phyloP scores from a whole-genome alignment of 2,113 vertebrate genomes.

The Bostrychus sinensis region DNA sequence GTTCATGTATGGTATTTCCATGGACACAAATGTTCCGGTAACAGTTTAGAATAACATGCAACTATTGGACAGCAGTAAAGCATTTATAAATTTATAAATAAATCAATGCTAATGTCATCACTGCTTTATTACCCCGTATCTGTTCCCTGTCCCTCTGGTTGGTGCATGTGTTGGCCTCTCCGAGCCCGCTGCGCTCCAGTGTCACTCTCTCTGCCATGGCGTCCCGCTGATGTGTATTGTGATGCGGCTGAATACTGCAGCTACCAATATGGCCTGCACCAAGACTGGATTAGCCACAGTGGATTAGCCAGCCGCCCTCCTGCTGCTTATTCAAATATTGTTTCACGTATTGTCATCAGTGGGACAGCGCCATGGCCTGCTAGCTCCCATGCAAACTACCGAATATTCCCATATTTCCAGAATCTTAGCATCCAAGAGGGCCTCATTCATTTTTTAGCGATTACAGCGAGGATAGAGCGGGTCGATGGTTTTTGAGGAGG shows the following conservation, averaged over 20 bases:
- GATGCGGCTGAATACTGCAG: constrained; percentile 73
- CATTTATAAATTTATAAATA: too few species aligned
- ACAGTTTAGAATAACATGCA: too few species aligned
- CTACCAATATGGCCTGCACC: constrained; percentile 78
- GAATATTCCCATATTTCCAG: constrained; percentile 56
- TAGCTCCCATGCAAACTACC: constrained; percentile 38
- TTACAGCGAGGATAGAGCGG: constrained; percentile 21
- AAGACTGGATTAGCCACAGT: constrained; percentile 81
- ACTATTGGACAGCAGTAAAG: too few species aligned
- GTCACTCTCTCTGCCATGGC: constrained; percentile 79
- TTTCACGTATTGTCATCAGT: constrained; percentile 80
- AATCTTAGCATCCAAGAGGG: constrained; percentile 37
- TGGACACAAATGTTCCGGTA: too few species aligned
- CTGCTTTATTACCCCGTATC: constrained; percentile 23
- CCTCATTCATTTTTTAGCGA: constrained; percentile 45
- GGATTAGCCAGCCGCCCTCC: constrained; percentile 78
- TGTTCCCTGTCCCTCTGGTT: constrained; percentile 44
- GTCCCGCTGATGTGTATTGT: constrained; percentile 80
- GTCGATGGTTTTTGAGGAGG: constrained; percentile 30
- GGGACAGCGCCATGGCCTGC: constrained; percentile 59
- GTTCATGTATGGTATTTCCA: too few species aligned
- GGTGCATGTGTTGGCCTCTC: constrained; percentile 72
- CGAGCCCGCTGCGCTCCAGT: constrained; percentile 65
- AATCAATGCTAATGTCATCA: too few species aligned
- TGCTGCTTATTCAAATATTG: constrained; percentile 83